Evolutionary conservation across 1,140 invertebrate genomes (phyloP).

Genomic region (Euborellia annulipes): DNA sequence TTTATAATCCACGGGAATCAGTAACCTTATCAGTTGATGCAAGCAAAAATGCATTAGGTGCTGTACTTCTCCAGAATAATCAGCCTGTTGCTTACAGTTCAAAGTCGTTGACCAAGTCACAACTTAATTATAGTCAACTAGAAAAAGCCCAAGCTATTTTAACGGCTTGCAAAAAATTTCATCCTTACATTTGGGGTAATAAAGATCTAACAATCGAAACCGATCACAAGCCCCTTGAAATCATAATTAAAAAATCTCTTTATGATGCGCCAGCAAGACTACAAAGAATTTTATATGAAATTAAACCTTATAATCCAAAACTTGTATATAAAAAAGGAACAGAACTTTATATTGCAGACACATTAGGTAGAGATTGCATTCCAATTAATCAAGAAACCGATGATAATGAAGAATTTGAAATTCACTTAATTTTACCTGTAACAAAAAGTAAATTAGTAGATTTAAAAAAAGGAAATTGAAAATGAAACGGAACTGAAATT

Average conservation of each 20-base stretch:
- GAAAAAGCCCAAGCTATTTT: slow-evolving; percentile 17
- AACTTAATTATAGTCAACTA: slow-evolving; percentile 18
- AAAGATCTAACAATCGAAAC: slow-evolving; percentile 21
- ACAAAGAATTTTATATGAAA: slow-evolving; percentile 13
- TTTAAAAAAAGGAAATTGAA: too few species aligned
- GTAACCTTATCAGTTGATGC: slow-evolving; percentile 5
- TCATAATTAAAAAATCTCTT: slow-evolving; percentile 22
- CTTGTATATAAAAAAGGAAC: too few species aligned
- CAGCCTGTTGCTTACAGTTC: slow-evolving; percentile 20
- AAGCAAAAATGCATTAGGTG: slow-evolving; percentile 19
- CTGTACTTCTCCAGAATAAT: slow-evolving; percentile 20
- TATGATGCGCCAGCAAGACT: slow-evolving; percentile 20
- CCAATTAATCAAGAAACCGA: too few species aligned
- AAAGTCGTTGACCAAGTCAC: slow-evolving; percentile 5
- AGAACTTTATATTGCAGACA: too few species aligned
- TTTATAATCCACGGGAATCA: slow-evolving; percentile 14
- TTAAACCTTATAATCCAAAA: slow-evolving; percentile 1
- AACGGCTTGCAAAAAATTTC: background rate
- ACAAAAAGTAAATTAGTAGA: too few species aligned
- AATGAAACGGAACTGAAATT: too few species aligned
- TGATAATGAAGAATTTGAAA: too few species aligned
- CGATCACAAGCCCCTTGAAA: slow-evolving; percentile 23
- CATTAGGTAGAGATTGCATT: too few species aligned
- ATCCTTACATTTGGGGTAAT: slow-evolving; percentile 15
- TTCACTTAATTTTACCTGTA: too few species aligned